Base-by-base conservation (phyloP, 2,888 invertebrate genomes). In the Oxystoma pomonae region DNA sequence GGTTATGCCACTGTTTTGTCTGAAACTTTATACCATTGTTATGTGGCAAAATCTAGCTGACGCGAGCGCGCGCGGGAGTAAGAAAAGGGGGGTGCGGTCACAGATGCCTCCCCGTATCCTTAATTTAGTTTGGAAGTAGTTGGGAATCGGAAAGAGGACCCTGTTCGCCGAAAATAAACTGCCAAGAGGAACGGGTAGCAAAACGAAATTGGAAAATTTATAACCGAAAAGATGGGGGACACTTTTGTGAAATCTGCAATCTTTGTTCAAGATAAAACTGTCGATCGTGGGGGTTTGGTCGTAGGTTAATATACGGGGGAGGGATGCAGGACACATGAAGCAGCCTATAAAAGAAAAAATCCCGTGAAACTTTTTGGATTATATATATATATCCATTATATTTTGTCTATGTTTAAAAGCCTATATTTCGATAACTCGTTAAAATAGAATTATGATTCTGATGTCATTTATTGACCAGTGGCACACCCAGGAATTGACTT, bases 151-250 rank as follows among this genome's bases (percentile, higher is more conserved):
- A 35, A 35, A 35, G 35, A 35, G 35, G 35, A 35, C 35, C 35
- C 35, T 35, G 3, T 35, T 12, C 35, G 5, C 35, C 35, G 35
- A 35, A 35, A 35, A 35, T 35, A 35, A 35, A 35, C 35, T 35
- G 35, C 35, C 35, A 35, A 35, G 35, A 35, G 35, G 12, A 35
- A 35, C 35, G 35, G 35, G 35, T 35, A 35, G 35, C 35, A 35
- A 35, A 35, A 35, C 35, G 35, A 35, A 35, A 79, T 79, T 79
- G 79, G 78, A 78, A 76, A 78, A 80, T 80, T 80, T 80, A 79
- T 79, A 76, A 76, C 75, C 74, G 67, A 63, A 57, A 56, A 69
- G 69, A 73, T 71, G 74, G 77, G 78, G 77, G 76, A 74, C 75
- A 74, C 70, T 71, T 68, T 70, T 12, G n/a, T n/a, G 35, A 35